Evolutionary conservation across 2,888 invertebrate genomes (phyloP), one percentile per base, ranked within the genome.

Genomic region (Hydrotaea cyrtoneurina): DNA sequence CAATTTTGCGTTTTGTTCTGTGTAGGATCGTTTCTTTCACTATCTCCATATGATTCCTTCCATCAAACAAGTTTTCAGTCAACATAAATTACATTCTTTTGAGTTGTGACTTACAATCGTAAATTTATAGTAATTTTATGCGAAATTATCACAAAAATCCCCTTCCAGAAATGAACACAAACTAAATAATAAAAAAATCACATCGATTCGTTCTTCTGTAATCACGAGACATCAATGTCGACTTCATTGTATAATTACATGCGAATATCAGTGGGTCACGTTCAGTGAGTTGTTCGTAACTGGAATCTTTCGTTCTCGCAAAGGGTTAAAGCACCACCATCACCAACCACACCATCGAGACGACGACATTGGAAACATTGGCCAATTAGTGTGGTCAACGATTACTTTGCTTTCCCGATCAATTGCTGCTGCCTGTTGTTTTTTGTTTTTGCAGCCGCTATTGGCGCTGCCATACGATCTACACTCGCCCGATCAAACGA

Each of bases 221-320:
- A 55, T 55, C 55, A 55, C 55, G 23, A 11, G 21, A n/a, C 50
- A n/a, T 50, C 50, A 50, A 50, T 50, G 50, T 50, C 5, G 50
- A n/a, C 50, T n/a, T 13, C n/a, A 2, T 50, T 50, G 3, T 50
- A 0, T 50, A 78, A 91, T 94, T 97, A 21, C 11, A 55, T 21
- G 55, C 19, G 55, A 11, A 55, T 21, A 55, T 17, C 53, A 19
- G n/a, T 17, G 53, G 15, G 19, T 31, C 53, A 53, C 39, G 39
- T 11, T 31, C 31, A 7, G 39, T 39, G 11, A 10, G 39, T 39
- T 39, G 39, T 10, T 39, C 39, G 39, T 39, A 31, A 31, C 43
- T 10, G n/a, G 50, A 50, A 50, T 50, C 7, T 1, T 50, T n/a
- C 21, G 55, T 55, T 21, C 26, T 59, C 59, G 2, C 13, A 59